A percentile compares a stretch with the other conserved stretches of the same genome.
phyloP scores from a whole-genome alignment of 2,113 vertebrate genomes.

The Isurus oxyrinchus region DNA sequence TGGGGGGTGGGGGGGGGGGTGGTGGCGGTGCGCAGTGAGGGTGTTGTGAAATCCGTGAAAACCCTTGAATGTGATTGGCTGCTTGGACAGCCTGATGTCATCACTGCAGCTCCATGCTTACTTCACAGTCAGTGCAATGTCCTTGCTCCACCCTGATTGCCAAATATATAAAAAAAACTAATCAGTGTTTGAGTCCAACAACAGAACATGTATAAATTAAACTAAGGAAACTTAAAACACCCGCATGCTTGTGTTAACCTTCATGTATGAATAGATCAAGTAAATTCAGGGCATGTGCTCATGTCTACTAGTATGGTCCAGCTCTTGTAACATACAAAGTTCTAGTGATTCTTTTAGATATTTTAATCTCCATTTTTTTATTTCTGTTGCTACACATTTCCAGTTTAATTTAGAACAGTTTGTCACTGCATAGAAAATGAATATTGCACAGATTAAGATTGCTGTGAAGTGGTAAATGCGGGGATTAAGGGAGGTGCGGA shows the following conservation, averaged over 20 bases:
- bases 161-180: background rate
- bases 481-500: background rate
- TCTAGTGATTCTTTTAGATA: background rate
- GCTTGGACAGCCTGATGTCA: too few species aligned
- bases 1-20: too few species aligned
- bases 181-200: background rate
- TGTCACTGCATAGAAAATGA: background rate
- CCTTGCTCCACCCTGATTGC: too few species aligned
- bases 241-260: background rate
- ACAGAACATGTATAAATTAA: background rate
- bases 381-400: background rate
- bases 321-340: background rate
- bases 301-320: background rate
- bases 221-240: background rate
- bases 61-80: too few species aligned
- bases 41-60: too few species aligned
- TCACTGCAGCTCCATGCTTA: too few species aligned
- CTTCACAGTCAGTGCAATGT: too few species aligned
- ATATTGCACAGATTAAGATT: background rate
- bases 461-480: background rate
- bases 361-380: background rate
- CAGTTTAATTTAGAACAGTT: background rate
- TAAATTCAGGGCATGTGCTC: background rate
- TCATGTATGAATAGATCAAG: background rate
- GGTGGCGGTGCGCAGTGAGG: too few species aligned